These are phyloP conservation scores for Camponotus floridanus DNA, from an alignment of 1,140 invertebrate genomes.

Conservation along the genomic window DNA sequence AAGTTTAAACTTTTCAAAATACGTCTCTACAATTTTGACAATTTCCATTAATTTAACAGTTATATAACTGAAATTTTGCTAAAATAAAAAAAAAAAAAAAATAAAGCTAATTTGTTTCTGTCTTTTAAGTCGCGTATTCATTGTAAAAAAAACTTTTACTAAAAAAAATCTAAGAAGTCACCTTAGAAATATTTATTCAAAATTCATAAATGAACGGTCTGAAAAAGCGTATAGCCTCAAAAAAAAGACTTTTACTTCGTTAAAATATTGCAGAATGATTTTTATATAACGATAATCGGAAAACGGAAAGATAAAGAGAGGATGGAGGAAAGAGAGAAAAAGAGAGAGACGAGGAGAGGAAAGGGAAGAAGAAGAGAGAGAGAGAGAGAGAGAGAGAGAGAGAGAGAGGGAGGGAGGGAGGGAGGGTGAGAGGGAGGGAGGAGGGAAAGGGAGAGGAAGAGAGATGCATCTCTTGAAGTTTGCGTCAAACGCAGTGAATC, in stretches of 20 bases:
- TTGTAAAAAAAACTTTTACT: not conserved
- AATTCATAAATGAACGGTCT: not conserved
- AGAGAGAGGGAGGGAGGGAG: too few species aligned
- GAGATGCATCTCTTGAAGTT: conserved; percentile 30
- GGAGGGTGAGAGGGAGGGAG: not conserved
- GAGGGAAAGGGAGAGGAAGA: not conserved
- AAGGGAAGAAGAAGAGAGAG: too few species aligned
- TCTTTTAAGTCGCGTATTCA: not conserved
- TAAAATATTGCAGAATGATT: not conserved
- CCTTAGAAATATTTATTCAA: not conserved
- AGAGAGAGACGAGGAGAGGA: too few species aligned
- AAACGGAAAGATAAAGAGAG: not conserved
- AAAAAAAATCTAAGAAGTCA: not conserved
- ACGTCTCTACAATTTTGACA: not conserved
- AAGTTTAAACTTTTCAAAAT: not conserved
- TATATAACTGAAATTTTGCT: too few species aligned
- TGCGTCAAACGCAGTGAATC: conserved; percentile 41
- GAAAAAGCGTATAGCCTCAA: not conserved
- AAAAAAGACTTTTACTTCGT: not conserved
- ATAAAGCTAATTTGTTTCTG: not conserved
- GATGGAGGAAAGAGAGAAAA: too few species aligned
- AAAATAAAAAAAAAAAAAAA: not conserved
- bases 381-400: too few species aligned
- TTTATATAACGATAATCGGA: not conserved
- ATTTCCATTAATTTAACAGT: not conserved